These are phyloP conservation scores for Verasper variegatus DNA, from an alignment of 2,113 vertebrate species.

Conservation along the genomic window DNA sequence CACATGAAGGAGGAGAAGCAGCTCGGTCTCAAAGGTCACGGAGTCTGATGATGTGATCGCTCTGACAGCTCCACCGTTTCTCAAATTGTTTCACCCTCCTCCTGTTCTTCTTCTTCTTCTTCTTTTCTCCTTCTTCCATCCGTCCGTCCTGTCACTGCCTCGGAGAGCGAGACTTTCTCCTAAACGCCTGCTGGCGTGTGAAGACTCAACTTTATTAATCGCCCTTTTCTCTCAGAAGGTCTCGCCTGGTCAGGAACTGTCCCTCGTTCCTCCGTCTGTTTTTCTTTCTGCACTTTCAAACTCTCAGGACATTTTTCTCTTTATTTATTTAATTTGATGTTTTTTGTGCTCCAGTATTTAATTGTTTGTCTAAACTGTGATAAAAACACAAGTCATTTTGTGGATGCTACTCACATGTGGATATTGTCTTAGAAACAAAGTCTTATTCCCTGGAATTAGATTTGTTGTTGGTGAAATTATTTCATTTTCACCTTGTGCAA, in stretches of 20 bases:
- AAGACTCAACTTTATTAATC: slow-evolving; percentile 39
- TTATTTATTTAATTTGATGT: too few relatives aligned
- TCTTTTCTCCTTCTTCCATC: background rate
- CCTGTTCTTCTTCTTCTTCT: background rate
- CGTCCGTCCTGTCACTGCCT: background rate
- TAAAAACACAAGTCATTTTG: too few relatives aligned
- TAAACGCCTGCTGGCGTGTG: slow-evolving; percentile 2
- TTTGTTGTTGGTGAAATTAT: too few relatives aligned
- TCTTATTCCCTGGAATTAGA: too few relatives aligned
- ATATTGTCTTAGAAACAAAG: too few relatives aligned
- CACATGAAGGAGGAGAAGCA: slow-evolving; percentile 4
- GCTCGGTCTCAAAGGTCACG: slow-evolving; percentile 61
- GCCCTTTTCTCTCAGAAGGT: slow-evolving; percentile 11
- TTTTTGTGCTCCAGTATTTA: too few relatives aligned
- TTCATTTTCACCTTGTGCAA: background rate
- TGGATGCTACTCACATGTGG: too few relatives aligned
- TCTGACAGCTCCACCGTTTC: slow-evolving; percentile 50
- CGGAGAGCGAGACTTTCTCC: background rate
- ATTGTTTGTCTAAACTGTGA: too few relatives aligned
- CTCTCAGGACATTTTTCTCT: background rate
- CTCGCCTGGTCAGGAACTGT: slow-evolving; percentile 2
- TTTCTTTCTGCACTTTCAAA: background rate
- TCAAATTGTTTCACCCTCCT: slow-evolving; percentile 44
- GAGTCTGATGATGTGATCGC: slow-evolving; percentile 64
- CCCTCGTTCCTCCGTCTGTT: background rate